phyloP scores from a whole-genome alignment of 2,113 vertebrate species.

The Podilymbus podiceps region DNA sequence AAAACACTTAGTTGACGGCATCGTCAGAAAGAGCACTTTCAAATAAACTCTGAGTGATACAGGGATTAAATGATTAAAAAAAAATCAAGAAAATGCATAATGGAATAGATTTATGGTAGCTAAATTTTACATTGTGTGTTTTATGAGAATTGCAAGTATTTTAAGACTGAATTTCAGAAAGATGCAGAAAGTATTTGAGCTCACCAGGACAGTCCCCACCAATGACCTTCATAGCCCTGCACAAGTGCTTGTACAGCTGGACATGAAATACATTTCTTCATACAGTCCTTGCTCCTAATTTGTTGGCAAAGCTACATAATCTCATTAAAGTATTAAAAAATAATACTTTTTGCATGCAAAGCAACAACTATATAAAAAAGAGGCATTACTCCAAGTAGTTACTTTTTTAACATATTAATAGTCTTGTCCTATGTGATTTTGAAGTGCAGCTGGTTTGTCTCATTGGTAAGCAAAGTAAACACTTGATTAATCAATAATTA shows the following conservation, averaged over 20 bases:
- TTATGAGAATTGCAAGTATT: not conserved
- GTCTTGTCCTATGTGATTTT: not conserved
- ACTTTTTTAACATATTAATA: not conserved
- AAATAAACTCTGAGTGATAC: rapidly evolving
- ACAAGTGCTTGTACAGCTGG: not conserved
- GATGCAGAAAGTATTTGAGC: not conserved
- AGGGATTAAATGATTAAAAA: not conserved
- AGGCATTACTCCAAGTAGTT: not conserved
- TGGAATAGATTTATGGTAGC: too few relatives aligned
- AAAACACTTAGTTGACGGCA: not conserved
- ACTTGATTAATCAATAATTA: not conserved
- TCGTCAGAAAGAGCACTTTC: not conserved
- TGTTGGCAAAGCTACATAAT: not conserved
- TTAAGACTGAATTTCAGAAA: not conserved
- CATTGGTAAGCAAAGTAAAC: not conserved
- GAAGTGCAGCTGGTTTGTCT: not conserved
- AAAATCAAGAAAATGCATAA: not conserved
- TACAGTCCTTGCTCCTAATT: not conserved
- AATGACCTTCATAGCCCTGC: rapidly evolving
- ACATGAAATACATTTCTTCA: not conserved
- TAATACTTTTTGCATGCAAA: not conserved
- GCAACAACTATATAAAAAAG: not conserved
- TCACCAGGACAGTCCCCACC: not conserved
- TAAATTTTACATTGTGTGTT: rapidly evolving
- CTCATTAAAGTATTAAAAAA: not conserved